phyloP scores from a whole-genome alignment of 2,113 vertebrate species.

The Cathartes aura region DNA sequence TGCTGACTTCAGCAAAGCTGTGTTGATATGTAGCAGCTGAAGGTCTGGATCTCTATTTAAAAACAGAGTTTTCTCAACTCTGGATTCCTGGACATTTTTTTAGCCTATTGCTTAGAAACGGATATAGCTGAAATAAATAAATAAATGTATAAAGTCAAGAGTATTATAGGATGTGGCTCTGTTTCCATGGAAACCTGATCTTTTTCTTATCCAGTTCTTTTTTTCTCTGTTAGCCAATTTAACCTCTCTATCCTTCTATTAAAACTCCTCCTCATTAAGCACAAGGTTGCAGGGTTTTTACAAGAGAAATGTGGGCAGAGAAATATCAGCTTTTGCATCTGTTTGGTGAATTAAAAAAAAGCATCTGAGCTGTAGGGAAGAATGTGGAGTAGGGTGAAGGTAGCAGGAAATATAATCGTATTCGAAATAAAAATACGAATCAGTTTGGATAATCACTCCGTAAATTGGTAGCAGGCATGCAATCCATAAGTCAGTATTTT shows the following conservation, averaged over 20 bases:
- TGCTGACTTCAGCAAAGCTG: not conserved
- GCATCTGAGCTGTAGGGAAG: not conserved
- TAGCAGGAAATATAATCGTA: not conserved
- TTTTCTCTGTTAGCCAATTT: conserved; percentile 56
- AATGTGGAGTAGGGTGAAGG: conserved; percentile 2
- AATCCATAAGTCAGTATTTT: not conserved
- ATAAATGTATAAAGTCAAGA: conserved; percentile 22
- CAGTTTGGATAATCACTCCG: not conserved
- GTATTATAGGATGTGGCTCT: conserved; percentile 56
- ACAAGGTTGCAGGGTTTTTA: conserved; percentile 49
- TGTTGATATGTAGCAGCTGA: not conserved
- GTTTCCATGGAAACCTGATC: conserved; percentile 70
- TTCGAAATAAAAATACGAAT: conserved; percentile 29
- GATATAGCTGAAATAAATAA: conserved; percentile 26
- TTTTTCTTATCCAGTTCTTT: conserved; percentile 55
- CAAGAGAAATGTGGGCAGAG: conserved; percentile 54
- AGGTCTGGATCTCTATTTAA: not conserved
- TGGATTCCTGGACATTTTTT: not conserved
- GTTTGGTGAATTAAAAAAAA: not conserved
- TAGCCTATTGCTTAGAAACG: not conserved
- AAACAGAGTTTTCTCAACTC: not conserved
- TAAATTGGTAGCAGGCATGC: not conserved
- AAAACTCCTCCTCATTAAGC: conserved; percentile 68
- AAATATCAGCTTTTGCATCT: conserved; percentile 56
- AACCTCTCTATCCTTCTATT: conserved; percentile 65